Percentiles rank a stretch among this genome's conserved stretches.
Conservation (phyloP, 2,113 vertebrate species). For the Chunga burmeisteri region DNA sequence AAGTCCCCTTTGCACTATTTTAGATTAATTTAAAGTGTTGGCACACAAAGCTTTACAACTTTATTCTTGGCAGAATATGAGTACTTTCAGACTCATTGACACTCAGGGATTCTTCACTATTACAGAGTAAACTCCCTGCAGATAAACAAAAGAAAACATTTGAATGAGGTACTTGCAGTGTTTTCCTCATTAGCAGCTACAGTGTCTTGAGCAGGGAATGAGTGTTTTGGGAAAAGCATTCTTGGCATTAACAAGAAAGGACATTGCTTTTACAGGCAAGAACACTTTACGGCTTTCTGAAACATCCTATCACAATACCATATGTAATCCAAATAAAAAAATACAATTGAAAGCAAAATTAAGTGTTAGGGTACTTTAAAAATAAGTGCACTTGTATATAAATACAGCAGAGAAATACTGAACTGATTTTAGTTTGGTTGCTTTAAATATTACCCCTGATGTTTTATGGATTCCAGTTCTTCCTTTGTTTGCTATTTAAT, state of each 20-base stretch:
- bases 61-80: conserved; percentile 71
- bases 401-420: conserved; percentile 60
- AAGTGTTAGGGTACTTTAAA: conserved; percentile 49
- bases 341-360: conserved; percentile 62
- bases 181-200: conserved; percentile 74
- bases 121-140: conserved; percentile 62
- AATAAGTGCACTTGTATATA: conserved; percentile 50
- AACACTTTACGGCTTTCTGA: conserved; percentile 65
- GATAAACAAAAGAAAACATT: conserved; percentile 74
- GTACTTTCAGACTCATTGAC: conserved; percentile 70
- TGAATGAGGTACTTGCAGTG: conserved; percentile 60
- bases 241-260: conserved; percentile 73
- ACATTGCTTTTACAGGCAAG: conserved; percentile 72
- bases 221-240: conserved; percentile 68
- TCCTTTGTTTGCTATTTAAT: conserved; percentile 62
- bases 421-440: conserved; percentile 48
- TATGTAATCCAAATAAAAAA: conserved; percentile 70
- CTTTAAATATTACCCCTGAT: conserved; percentile 53
- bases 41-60: conserved; percentile 69
- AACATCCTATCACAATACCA: conserved; percentile 67
- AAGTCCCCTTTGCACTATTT: conserved; percentile 65
- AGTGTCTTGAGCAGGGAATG: conserved; percentile 66
- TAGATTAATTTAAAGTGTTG: conserved; percentile 70
- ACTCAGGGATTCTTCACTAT: conserved; percentile 61
- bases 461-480: conserved; percentile 64